phyloP scores from a whole-genome alignment of 2,888 invertebrate genomes.

The Patella caerulea region DNA sequence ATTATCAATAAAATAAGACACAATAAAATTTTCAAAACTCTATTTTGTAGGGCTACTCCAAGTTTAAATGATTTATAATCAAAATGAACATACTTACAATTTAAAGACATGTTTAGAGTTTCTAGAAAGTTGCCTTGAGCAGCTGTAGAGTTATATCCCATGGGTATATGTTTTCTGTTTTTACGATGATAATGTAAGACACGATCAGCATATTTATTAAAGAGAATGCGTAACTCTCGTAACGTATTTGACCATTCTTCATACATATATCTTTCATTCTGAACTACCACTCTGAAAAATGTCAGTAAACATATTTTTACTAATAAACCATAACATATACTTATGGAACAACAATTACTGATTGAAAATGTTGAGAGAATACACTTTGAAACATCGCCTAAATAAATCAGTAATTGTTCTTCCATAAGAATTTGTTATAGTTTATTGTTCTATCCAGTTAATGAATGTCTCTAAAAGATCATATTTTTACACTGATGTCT shows the following conservation, averaged over 20 bases:
- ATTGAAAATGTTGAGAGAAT: too few relatives aligned
- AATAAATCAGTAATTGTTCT: too few relatives aligned
- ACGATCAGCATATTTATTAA: conserved; percentile 90
- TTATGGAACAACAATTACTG: too few relatives aligned
- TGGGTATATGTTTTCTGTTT: conserved; percentile 71
- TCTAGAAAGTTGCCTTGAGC: conserved; percentile 97
- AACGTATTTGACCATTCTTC: conserved; percentile 97
- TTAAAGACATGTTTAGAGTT: conserved; percentile 98
- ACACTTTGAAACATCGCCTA: too few relatives aligned
- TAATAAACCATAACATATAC: not conserved
- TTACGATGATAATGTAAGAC: conserved; percentile 93
- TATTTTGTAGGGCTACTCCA: too few relatives aligned
- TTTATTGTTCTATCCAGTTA: too few relatives aligned
- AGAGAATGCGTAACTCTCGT: conserved; percentile 86
- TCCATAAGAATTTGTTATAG: too few relatives aligned
- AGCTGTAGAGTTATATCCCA: conserved; percentile 72
- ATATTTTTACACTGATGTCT: too few relatives aligned
- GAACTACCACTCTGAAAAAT: conserved; percentile 86
- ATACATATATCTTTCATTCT: conserved; percentile 88
- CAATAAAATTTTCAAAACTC: too few relatives aligned
- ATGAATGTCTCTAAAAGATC: too few relatives aligned
- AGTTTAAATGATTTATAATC: too few relatives aligned
- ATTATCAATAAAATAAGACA: too few relatives aligned
- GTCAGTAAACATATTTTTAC: not conserved
- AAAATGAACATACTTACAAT: conserved; percentile 77